Base-by-base conservation (phyloP, 2,797 vertebrate genomes). In the Sardinella longiceps region DNA sequence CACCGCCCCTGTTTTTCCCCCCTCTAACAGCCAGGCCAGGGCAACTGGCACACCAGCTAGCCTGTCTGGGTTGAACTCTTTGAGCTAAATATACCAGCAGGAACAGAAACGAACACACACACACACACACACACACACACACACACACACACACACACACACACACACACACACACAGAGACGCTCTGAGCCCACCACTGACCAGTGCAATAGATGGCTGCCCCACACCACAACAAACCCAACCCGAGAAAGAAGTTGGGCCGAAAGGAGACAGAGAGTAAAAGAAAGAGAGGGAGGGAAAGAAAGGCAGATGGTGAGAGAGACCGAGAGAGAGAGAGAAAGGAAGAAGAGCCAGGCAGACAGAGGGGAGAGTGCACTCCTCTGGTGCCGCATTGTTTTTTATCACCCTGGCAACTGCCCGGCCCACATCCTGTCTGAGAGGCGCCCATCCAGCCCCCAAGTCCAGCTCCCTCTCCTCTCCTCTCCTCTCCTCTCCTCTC, bases 381-480 rank as follows among this genome's bases (percentile, higher is more conserved):
- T 18, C 33, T 80, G 37, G 83, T 46, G 30, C 28, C 83, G 85
- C 50, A 85, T 85, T 85, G 80, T 86, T 53, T 88, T 74, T 77
- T 48, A 85, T 84, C 45, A 43, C 56, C 39, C 83, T 70, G 80
- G 80, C 45, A 46, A 86, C 86, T 86, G 82, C 85, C 83, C 80
- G 70, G 74, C 85, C 84, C 88, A 88, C 87, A 88, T 89, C 88
- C 88, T 89, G 86, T 87, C 83, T 85, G 83, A 86, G 74, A 83
- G 81, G 70, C 45, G 46, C 80, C 82, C 81, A 70, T 77, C 84
- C 83, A 80, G 82, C 84, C 84, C 81, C 84, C 18, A 30, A 85
- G 66, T 87, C 83, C 53, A 80, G 50, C 63, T 81, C 3, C 70
- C 87, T 84, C 28, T 81, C 82, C 84, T 84, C 66, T 56, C 85